Evolutionary conservation across 2,888 invertebrate species (phyloP).

Genomic region (Embidobia sp.): DNA sequence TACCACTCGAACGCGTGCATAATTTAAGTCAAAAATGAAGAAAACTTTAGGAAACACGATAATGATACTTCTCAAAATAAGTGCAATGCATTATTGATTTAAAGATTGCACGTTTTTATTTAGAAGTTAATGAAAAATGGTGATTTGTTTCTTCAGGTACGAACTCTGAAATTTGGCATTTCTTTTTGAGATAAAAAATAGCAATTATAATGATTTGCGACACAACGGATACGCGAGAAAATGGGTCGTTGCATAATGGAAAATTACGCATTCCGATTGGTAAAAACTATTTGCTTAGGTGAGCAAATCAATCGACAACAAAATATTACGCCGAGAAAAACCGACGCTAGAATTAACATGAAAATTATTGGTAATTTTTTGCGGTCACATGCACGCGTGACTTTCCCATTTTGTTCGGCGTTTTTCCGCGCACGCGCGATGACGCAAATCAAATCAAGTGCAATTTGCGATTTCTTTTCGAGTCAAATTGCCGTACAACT

Average conservation of each 20-base stretch:
- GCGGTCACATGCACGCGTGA: neutral
- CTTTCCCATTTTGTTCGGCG: conserved; percentile 23
- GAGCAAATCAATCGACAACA: neutral
- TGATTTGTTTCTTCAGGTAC: too few species aligned
- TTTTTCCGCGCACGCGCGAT: conserved; percentile 21
- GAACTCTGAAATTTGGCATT: too few species aligned
- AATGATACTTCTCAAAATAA: neutral
- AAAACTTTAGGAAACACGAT: conserved; percentile 17
- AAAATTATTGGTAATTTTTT: conserved; percentile 38
- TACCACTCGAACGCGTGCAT: neutral
- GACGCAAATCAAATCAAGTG: conserved; percentile 26
- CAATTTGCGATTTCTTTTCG: conserved; percentile 39
- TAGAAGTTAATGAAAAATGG: too few species aligned
- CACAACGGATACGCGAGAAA: neutral
- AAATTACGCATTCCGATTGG: too few species aligned
- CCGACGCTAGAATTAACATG: conserved; percentile 16
- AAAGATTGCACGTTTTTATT: conserved; percentile 16
- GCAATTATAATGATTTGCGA: too few species aligned
- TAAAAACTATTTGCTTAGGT: neutral
- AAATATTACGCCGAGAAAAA: conserved; percentile 8
- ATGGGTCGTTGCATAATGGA: neutral
- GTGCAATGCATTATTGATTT: conserved; percentile 24
- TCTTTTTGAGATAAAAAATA: too few species aligned
- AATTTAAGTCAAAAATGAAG: conserved; percentile 31
- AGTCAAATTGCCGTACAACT: conserved; percentile 34